Base-by-base conservation (phyloP, 2,113 vertebrate genomes). In the Ictalurus furcatus region DNA sequence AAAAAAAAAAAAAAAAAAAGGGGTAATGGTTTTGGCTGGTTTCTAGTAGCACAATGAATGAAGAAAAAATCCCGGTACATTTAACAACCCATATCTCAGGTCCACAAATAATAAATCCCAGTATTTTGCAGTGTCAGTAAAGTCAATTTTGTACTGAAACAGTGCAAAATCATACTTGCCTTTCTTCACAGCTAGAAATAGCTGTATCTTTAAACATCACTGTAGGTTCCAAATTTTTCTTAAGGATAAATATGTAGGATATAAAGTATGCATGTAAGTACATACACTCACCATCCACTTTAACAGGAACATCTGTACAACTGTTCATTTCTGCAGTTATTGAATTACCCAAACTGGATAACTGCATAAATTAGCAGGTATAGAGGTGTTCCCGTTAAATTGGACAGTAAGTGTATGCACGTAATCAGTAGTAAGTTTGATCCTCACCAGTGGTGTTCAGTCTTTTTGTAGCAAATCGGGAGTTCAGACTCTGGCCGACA, bases 401-500 rank as follows among this genome's bases (percentile, higher is more conserved):
- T 69, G 34, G 34, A 37, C 37, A 40, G 17, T 9, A 17, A 71
- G 30, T 78, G 44, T 54, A 30, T 30, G 52, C 34, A 59, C n/a
- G 25, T 58, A 81, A 34, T 58, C 8, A 87, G 69, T 1, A 30
- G 7, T n/a, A 37, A 23, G 30, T 59, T 7, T 78, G 23, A 40
- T 59, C 37, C 73, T 90, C 85, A 96, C 96, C 93, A 88, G 86
- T 13, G 0, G 65, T 59, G 37, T 71, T 91, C 11, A 0, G 61
- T 76, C 92, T 94, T 12, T 3, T 23, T 11, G 91, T 85, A 56
- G 90, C 89, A 71, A 94, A 92, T 30, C 83, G 91, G 5, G 93
- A 92, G 56, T 94, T 93, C 71, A 95, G 87, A 87, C 85, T 94
- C 85, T 94, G 89, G 67, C 94, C 95, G 88, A 92, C 76, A 87